Conservation (phyloP, 2,797 vertebrate species). For the Enteromius argenteus region DNA sequence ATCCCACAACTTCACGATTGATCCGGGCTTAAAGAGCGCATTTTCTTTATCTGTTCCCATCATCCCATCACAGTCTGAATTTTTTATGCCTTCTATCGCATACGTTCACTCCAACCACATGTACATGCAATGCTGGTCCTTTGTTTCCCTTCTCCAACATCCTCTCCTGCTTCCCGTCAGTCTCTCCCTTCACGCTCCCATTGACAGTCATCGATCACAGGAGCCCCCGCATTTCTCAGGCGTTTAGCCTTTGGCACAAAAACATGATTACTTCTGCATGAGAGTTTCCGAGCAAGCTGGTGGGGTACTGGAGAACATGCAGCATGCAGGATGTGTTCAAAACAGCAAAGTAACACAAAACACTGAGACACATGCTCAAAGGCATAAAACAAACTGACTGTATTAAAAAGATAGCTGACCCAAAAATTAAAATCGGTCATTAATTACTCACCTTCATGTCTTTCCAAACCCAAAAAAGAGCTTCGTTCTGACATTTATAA, state of each 20-base stretch:
- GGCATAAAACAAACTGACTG: background rate
- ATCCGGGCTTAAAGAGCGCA: background rate
- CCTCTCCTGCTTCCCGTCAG: slow-evolving; percentile 26
- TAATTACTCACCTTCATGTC: background rate
- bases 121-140: background rate
- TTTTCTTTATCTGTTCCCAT: slow-evolving; percentile 21
- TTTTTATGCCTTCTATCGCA: slow-evolving; percentile 65
- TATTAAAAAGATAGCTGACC: background rate
- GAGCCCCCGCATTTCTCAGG: slow-evolving; percentile 8
- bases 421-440: background rate
- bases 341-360: slow-evolving; percentile 2
- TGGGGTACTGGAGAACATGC: background rate
- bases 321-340: slow-evolving; percentile 24
- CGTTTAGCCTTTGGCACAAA: slow-evolving; percentile 34
- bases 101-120: slow-evolving; percentile 65
- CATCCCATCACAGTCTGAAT: slow-evolving; percentile 55
- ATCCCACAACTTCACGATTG: slow-evolving; percentile 35
- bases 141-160: slow-evolving; percentile 36
- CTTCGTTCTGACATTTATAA: background rate
- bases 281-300: slow-evolving; percentile 16
- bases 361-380: background rate
- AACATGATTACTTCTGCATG: slow-evolving; percentile 41
- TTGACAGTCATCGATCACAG: slow-evolving; percentile 29
- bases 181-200: slow-evolving; percentile 17
- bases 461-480: no score